Evolutionary conservation across 92 coral and sea anemone genomes (phyloP).

Genomic region (Paragorgia papillata): DNA sequence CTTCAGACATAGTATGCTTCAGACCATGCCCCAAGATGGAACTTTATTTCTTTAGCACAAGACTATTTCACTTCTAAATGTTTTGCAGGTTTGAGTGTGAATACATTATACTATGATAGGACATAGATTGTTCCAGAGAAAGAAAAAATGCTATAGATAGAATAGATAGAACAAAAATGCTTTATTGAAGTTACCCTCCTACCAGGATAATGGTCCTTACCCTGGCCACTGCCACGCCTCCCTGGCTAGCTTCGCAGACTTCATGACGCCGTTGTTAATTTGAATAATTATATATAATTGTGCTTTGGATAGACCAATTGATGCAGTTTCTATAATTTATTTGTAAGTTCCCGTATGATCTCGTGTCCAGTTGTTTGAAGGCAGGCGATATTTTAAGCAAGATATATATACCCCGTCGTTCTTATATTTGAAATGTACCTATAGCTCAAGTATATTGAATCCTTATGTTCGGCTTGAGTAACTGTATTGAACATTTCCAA

Average conservation of each 20-base stretch:
- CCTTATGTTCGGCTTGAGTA: no score
- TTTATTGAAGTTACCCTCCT: slow-evolving; percentile 25
- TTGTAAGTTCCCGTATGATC: background rate
- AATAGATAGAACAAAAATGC: background rate
- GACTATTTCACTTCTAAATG: no score
- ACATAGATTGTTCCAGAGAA: background rate
- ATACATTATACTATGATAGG: no score
- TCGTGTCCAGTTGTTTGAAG: background rate
- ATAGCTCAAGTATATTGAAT: no score
- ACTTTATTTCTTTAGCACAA: no score
- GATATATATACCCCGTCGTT: no score
- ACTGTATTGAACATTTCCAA: no score
- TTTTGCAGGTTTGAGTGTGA: no score
- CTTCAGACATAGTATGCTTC: no score
- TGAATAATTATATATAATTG: background rate
- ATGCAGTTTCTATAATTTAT: background rate
- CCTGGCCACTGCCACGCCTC: slow-evolving; percentile 19
- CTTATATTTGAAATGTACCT: no score
- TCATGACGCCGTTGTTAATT: slow-evolving; percentile 16
- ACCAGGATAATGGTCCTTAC: slow-evolving; percentile 39
- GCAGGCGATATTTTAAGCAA: background rate
- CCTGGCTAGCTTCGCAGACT: slow-evolving; percentile 34
- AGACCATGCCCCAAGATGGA: no score
- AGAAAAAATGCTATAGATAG: no score
- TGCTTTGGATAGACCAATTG: background rate